These are phyloP conservation scores for Ariopsis seemanni DNA, from an alignment of 2,113 vertebrate species.

Conservation along the genomic window DNA sequence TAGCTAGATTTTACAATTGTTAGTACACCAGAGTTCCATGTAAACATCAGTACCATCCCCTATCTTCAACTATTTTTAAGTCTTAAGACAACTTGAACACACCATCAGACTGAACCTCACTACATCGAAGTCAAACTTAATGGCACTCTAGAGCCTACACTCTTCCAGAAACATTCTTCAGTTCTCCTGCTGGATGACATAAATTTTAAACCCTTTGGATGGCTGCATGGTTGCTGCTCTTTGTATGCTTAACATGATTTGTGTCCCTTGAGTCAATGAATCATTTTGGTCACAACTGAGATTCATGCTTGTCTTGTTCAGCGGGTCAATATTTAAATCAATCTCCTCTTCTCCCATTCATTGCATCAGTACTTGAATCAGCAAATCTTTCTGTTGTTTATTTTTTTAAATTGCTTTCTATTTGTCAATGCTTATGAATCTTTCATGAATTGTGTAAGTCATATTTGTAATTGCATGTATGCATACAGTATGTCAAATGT, in stretches of 20 bases:
- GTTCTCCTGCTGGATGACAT: too few relatives aligned
- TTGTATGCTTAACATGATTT: neutral
- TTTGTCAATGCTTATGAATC: neutral
- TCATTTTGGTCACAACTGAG: neutral
- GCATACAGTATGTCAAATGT: too few relatives aligned
- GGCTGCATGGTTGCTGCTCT: neutral
- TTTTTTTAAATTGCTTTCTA: neutral
- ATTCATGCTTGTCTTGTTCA: neutral
- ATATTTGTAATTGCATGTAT: neutral
- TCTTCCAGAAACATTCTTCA: neutral
- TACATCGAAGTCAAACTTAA: neutral
- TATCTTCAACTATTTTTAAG: neutral
- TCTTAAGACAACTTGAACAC: neutral
- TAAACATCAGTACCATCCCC: neutral
- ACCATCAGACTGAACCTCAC: neutral
- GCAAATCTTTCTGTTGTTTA: neutral
- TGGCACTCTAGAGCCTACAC: neutral
- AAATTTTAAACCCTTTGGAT: neutral
- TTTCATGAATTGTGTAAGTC: too few relatives aligned
- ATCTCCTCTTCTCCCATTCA: neutral
- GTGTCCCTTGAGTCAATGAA: neutral
- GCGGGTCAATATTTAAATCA: slow-evolving; percentile 1
- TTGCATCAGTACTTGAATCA: neutral
- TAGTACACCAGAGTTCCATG: neutral
- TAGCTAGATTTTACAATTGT: neutral